These are phyloP conservation scores for Sinopyrophorus schimmeli DNA, from an alignment of 2,888 invertebrate species.

Conservation along the genomic window DNA sequence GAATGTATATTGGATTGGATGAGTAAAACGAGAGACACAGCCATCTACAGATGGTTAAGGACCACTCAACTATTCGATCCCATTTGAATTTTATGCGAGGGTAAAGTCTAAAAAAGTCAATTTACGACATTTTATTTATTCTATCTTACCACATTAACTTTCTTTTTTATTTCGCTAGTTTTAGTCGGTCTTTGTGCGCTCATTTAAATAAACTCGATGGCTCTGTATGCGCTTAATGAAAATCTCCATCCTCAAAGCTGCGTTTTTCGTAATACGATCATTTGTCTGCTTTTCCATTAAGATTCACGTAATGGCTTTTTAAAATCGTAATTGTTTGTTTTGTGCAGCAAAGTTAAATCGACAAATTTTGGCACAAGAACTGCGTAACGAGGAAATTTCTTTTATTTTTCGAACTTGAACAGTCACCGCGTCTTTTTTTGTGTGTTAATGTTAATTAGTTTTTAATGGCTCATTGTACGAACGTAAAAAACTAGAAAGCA, in stretches of 20 bases:
- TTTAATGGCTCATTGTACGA: too few species aligned
- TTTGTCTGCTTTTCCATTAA: constrained; percentile 6
- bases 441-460: too few species aligned
- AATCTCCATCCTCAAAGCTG: constrained; percentile 3
- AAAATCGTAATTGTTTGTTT: too few species aligned
- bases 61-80: constrained; percentile 40
- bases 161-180: constrained; percentile 20
- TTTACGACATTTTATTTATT: constrained; percentile 31
- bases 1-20: constrained; percentile 47
- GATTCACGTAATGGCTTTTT: too few species aligned
- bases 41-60: constrained; percentile 41
- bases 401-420: too few species aligned
- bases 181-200: constrained; percentile 19
- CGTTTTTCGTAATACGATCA: constrained; percentile 9
- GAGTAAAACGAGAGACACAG: constrained; percentile 41
- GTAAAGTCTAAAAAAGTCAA: constrained; percentile 31
- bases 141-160: constrained; percentile 24
- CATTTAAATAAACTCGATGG: constrained; percentile 16
- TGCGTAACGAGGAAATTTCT: too few species aligned
- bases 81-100: constrained; percentile 37
- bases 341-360: too few species aligned
- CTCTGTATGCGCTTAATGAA: constrained; percentile 15
- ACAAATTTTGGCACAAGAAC: too few species aligned
- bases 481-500: too few species aligned
- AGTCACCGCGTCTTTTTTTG: too few species aligned